phyloP scores from a whole-genome alignment of 2,888 invertebrate genomes.

The Dorcus hopei region DNA sequence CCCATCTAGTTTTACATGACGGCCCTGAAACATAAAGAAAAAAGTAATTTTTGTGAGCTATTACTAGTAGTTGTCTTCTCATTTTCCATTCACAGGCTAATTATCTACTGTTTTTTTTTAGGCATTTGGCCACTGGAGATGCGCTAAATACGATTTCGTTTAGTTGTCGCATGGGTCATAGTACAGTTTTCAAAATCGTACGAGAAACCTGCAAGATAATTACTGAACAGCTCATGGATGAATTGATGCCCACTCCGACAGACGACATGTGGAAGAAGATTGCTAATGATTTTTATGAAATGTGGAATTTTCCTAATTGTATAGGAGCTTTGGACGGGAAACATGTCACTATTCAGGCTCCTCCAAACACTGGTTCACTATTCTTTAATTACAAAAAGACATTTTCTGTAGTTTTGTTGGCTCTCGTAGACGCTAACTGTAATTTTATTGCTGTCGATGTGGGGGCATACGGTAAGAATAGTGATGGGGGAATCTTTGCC shows the following conservation, averaged over 20 bases:
- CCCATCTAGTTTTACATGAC: too few species aligned
- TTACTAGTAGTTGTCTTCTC: too few species aligned
- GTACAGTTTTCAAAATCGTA: constrained; percentile 19
- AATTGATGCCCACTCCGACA: constrained; percentile 3
- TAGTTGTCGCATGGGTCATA: too few species aligned
- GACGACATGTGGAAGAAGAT: constrained; percentile 1
- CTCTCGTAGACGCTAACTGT: constrained; percentile 1
- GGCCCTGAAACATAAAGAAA: too few species aligned
- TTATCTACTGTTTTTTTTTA: background rate
- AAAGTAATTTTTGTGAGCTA: too few species aligned
- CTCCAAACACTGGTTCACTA: constrained; percentile 1
- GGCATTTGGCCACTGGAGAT: background rate
- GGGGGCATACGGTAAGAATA: constrained; percentile 3
- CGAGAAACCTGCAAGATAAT: constrained; percentile 17
- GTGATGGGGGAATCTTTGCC: constrained; percentile 10
- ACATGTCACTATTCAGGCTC: background rate
- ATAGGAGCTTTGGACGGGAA: too few species aligned
- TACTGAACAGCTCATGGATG: constrained; percentile 1
- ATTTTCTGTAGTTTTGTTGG: too few species aligned
- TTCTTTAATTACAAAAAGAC: background rate
- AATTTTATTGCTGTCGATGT: constrained; percentile 8
- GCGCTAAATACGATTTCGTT: background rate
- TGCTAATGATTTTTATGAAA: constrained; percentile 1
- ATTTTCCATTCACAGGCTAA: too few species aligned
- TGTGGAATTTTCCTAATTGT: too few species aligned